Percentiles rank a stretch among this genome's conserved stretches.
Evolutionary conservation across 1,140 invertebrate genomes (phyloP).

Genomic region (Matsumurasca onukii): DNA sequence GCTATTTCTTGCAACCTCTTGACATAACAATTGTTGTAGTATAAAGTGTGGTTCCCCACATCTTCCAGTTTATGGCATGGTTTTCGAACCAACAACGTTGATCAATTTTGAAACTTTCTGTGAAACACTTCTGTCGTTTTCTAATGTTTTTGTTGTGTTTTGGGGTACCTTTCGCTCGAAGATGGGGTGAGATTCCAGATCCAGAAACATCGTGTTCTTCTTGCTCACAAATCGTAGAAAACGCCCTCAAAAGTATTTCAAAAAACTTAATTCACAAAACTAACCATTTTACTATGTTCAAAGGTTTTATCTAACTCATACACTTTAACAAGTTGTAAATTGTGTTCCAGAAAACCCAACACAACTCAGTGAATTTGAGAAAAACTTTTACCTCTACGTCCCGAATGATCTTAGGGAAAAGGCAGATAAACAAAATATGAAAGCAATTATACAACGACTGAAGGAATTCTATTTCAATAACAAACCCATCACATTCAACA

Average conservation of each 20-base stretch:
- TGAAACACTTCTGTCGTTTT: too few relatives aligned
- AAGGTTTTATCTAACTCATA: neutral
- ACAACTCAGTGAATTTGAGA: constrained; percentile 13
- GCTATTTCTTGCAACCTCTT: too few relatives aligned
- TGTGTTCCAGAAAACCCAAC: neutral
- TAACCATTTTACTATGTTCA: neutral
- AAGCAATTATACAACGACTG: neutral
- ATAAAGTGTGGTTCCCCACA: too few relatives aligned
- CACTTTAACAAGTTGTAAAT: neutral
- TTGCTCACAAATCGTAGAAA: neutral
- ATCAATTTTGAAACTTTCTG: too few relatives aligned
- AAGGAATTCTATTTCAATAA: constrained; percentile 10
- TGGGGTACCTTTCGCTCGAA: too few relatives aligned
- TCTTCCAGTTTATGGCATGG: too few relatives aligned
- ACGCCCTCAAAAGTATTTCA: neutral
- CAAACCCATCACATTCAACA: neutral
- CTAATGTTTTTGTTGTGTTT: too few relatives aligned
- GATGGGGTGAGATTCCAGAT: too few relatives aligned
- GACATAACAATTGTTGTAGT: too few relatives aligned
- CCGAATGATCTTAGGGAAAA: neutral
- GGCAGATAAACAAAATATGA: neutral
- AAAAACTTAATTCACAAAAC: neutral
- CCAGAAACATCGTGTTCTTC: too few relatives aligned
- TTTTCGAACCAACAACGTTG: too few relatives aligned
- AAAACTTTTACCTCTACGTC: neutral